Percentiles rank a stretch among this genome's conserved stretches.
Evolutionary conservation across 2,113 vertebrate species (phyloP).

Genomic region (Osmerus eperlanus): DNA sequence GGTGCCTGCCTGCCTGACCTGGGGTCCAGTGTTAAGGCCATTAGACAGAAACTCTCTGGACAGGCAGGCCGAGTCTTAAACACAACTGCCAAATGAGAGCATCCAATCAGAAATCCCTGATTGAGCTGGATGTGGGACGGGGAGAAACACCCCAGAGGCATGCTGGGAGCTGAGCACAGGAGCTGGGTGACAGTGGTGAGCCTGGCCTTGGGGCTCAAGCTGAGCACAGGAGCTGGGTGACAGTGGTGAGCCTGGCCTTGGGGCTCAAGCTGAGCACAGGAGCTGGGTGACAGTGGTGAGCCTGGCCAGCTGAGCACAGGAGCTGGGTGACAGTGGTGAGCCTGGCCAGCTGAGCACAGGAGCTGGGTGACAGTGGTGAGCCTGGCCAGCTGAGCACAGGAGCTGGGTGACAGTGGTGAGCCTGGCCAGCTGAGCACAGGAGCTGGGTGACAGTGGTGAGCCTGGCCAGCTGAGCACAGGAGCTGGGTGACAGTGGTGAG

Average conservation of each 20-base stretch:
- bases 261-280: too few species aligned
- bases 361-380: conserved; percentile 13
- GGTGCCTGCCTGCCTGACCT: conserved; percentile 37
- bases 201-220: too few species aligned
- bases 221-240: conserved; percentile 12
- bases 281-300: conserved; percentile 13
- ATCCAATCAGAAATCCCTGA: conserved; percentile 52
- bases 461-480: conserved; percentile 1
- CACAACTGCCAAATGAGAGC: conserved; percentile 47
- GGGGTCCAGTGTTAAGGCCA: conserved; percentile 33
- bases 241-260: conserved; percentile 11
- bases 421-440: conserved; percentile 1
- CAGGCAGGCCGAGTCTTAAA: background rate
- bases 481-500: conserved; percentile 13
- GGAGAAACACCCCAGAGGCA: conserved; percentile 10
- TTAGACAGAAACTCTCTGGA: background rate
- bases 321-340: conserved; percentile 13
- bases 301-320: conserved; percentile 1
- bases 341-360: conserved; percentile 1
- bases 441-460: conserved; percentile 13
- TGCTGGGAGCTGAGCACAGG: conserved; percentile 15
- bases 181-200: conserved; percentile 11
- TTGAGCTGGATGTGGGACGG: conserved; percentile 35
- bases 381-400: conserved; percentile 1
- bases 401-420: conserved; percentile 13